A percentile compares a stretch with the other conserved stretches of the same genome.
Evolutionary conservation across 2,113 vertebrate genomes (phyloP).

Genomic region (Symphodus melops): DNA sequence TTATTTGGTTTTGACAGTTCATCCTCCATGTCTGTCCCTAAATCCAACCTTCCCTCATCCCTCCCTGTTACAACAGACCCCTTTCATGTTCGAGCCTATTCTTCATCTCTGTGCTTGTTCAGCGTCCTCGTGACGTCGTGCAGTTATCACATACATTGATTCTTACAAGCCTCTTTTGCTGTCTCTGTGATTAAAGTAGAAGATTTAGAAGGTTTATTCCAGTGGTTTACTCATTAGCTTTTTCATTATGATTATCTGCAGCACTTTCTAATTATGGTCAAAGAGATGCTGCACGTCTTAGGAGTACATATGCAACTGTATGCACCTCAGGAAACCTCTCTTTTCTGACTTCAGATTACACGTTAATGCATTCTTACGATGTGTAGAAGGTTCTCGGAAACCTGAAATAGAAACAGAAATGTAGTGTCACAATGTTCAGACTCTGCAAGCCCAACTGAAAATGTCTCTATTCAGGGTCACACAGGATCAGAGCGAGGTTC

Average conservation of each 20-base stretch:
- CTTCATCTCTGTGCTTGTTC: constrained; percentile 30
- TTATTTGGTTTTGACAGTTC: constrained; percentile 65
- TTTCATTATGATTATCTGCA: background rate
- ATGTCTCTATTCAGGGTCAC: constrained; percentile 38
- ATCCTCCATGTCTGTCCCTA: constrained; percentile 31
- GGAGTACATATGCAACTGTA: background rate
- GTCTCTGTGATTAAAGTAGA: too few species aligned
- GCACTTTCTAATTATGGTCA: background rate
- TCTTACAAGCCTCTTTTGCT: constrained; percentile 4
- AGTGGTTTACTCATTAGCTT: background rate
- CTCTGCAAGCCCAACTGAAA: constrained; percentile 21
- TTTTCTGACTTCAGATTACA: background rate
- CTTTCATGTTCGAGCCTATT: constrained; percentile 48
- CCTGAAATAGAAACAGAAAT: constrained; percentile 23
- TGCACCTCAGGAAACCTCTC: background rate
- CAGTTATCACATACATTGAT: constrained; percentile 22
- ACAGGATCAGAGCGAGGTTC: constrained; percentile 18
- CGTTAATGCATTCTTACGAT: background rate
- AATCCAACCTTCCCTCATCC: constrained; percentile 50
- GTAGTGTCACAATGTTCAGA: background rate
- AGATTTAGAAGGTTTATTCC: too few species aligned
- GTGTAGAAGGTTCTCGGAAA: background rate
- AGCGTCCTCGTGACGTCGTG: constrained; percentile 12
- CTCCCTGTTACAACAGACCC: constrained; percentile 3
- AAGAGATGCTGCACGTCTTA: background rate